These are phyloP conservation scores for Zaprionus bogoriensis DNA, from an alignment of 2,888 invertebrate genomes.

Conservation along the genomic window DNA sequence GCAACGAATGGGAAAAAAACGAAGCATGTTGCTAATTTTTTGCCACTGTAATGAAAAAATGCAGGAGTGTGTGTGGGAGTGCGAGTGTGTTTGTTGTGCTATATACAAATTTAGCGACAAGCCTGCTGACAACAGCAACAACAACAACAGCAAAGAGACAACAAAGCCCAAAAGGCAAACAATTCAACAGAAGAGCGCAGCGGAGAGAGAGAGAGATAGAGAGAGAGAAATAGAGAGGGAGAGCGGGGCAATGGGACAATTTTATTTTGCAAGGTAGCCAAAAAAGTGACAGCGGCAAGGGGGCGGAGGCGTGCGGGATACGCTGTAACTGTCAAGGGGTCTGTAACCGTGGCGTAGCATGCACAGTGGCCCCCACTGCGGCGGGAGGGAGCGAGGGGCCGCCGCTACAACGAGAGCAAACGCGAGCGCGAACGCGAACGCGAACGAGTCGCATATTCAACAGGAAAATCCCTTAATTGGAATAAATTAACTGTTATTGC, in stretches of 20 bases:
- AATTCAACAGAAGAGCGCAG: slow-evolving; percentile 36
- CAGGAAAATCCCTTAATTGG: slow-evolving; percentile 81
- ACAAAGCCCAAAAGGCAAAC: slow-evolving; percentile 59
- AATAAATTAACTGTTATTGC: slow-evolving; percentile 81
- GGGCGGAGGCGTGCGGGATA: not conserved
- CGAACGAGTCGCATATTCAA: slow-evolving; percentile 69
- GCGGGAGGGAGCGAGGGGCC: not conserved
- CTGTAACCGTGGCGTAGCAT: slow-evolving; percentile 9
- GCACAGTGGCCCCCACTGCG: not conserved
- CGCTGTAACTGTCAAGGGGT: slow-evolving; percentile 49
- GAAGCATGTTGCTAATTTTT: slow-evolving; percentile 68
- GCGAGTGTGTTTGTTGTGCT: slow-evolving; percentile 12
- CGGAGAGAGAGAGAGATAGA: not conserved
- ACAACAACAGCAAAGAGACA: slow-evolving; percentile 38
- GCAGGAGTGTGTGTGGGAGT: not conserved
- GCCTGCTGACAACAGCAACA: slow-evolving; percentile 49
- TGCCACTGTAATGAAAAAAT: slow-evolving; percentile 52
- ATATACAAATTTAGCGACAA: slow-evolving; percentile 55
- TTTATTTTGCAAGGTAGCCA: slow-evolving; percentile 49
- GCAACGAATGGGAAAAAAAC: slow-evolving; percentile 4
- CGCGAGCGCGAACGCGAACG: not conserved
- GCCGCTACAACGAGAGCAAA: no score
- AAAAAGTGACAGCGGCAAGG: not conserved
- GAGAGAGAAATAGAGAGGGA: slow-evolving; percentile 6
- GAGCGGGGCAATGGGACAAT: slow-evolving; percentile 54